These are phyloP conservation scores for Lepidurus packardi DNA, from an alignment of 1,140 invertebrate species.

Conservation along the genomic window DNA sequence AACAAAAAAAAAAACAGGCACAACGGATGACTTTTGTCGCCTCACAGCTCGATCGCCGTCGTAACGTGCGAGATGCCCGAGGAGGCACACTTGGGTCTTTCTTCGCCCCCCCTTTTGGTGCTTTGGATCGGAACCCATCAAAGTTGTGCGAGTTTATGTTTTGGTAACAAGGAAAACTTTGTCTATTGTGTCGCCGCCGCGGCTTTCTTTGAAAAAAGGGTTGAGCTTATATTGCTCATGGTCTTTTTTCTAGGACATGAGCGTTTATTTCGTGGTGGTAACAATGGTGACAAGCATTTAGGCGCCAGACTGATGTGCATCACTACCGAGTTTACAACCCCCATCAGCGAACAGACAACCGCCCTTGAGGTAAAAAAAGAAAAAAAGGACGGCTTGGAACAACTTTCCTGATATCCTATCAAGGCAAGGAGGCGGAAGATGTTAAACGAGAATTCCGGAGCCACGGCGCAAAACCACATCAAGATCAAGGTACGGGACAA, in stretches of 20 bases:
- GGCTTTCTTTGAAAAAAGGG: not conserved
- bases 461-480: too few species aligned
- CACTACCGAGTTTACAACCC: conserved; percentile 14
- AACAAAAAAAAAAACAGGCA: too few species aligned
- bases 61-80: too few species aligned
- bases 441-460: not conserved
- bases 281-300: conserved; percentile 11
- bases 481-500: too few species aligned
- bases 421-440: not conserved
- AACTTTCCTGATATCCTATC: conserved; percentile 5
- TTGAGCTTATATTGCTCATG: not conserved
- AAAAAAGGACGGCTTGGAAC: not conserved
- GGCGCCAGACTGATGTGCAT: conserved; percentile 17
- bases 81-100: too few species aligned
- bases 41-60: too few species aligned
- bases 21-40: too few species aligned
- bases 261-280: conserved; percentile 4
- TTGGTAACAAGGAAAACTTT: not conserved
- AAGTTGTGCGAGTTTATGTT: not conserved
- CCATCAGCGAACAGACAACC: conserved; percentile 3
- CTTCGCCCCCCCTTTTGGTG: too few species aligned
- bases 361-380: not conserved
- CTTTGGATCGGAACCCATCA: too few species aligned
- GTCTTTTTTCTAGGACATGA: not conserved
- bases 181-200: not conserved